These are phyloP conservation scores for Pelochelys cantorii DNA, from an alignment of 2,797 vertebrate genomes.

Conservation along the genomic window DNA sequence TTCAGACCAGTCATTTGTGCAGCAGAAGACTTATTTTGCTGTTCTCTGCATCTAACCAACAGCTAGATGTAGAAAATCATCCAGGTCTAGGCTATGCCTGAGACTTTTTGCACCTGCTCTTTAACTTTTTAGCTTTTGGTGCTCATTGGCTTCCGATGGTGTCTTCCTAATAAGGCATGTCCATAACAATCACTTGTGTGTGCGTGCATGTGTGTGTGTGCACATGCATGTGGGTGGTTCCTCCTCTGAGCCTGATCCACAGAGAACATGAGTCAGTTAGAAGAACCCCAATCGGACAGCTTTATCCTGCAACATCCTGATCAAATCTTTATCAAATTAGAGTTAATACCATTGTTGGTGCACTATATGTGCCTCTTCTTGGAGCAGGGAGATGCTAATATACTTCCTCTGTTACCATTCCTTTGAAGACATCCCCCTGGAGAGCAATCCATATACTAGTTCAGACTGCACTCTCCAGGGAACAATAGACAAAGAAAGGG, in stretches of 20 bases:
- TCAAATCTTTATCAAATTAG: background rate
- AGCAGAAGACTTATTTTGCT: slow-evolving; percentile 1
- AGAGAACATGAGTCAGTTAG: background rate
- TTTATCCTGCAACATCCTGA: background rate
- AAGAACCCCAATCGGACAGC: background rate
- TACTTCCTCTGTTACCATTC: background rate
- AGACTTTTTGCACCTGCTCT: background rate
- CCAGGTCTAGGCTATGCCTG: background rate
- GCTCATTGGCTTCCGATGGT: background rate
- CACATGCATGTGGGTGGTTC: background rate
- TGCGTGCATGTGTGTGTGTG: background rate
- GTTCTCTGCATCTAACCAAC: background rate
- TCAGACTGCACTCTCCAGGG: background rate
- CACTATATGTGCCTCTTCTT: background rate
- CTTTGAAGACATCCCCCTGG: background rate
- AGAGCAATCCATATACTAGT: background rate
- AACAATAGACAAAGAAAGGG: background rate
- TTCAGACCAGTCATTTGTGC: background rate
- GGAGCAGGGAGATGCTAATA: background rate
- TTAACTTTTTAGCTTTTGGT: background rate
- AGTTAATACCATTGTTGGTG: background rate
- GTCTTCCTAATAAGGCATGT: background rate
- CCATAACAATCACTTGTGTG: background rate
- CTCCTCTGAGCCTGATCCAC: background rate
- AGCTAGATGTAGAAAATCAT: background rate